A percentile compares a stretch with the other conserved stretches of the same genome.
Evolutionary conservation across 1,140 invertebrate genomes (phyloP).

Genomic region (Apis dorsata): DNA sequence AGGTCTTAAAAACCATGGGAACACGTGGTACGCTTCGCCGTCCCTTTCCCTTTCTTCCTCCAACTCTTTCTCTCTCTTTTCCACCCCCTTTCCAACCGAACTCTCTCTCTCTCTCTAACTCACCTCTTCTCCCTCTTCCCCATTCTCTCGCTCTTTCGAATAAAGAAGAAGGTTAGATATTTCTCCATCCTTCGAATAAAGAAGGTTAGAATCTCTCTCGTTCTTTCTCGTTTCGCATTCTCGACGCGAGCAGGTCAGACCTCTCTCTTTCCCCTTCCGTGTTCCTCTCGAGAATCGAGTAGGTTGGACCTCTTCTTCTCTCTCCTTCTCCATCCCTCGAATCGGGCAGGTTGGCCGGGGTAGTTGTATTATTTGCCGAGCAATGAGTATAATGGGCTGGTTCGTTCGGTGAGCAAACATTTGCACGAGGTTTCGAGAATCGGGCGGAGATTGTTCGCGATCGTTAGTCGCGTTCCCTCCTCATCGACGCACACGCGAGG

Average conservation of each 20-base stretch:
- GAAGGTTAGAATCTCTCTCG: too few relatives aligned
- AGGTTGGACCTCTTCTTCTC: background rate
- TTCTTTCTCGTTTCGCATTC: too few relatives aligned
- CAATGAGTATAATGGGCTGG: slow-evolving; percentile 63
- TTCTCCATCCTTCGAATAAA: too few relatives aligned
- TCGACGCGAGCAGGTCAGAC: too few relatives aligned
- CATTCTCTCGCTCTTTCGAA: too few relatives aligned
- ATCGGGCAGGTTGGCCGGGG: slow-evolving; percentile 66
- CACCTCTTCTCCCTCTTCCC: background rate
- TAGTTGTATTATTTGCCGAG: slow-evolving; percentile 74
- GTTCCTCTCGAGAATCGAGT: too few relatives aligned
- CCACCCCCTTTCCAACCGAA: too few relatives aligned
- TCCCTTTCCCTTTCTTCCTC: background rate
- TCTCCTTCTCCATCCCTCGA: slow-evolving; percentile 8
- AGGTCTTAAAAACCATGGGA: slow-evolving; percentile 60
- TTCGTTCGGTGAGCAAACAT: slow-evolving; percentile 59
- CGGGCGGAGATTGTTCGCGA: slow-evolving; percentile 39
- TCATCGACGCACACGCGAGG: slow-evolving; percentile 26
- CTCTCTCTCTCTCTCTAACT: background rate
- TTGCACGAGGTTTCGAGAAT: slow-evolving; percentile 52
- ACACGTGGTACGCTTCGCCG: slow-evolving; percentile 48
- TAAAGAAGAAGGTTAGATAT: too few relatives aligned
- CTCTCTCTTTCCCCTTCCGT: too few relatives aligned
- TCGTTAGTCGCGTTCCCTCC: slow-evolving; percentile 44
- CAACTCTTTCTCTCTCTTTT: background rate